A percentile compares a stretch with the other conserved stretches of the same genome.
phyloP scores from a whole-genome alignment of 2,113 vertebrate genomes.

The Albula goreensis region DNA sequence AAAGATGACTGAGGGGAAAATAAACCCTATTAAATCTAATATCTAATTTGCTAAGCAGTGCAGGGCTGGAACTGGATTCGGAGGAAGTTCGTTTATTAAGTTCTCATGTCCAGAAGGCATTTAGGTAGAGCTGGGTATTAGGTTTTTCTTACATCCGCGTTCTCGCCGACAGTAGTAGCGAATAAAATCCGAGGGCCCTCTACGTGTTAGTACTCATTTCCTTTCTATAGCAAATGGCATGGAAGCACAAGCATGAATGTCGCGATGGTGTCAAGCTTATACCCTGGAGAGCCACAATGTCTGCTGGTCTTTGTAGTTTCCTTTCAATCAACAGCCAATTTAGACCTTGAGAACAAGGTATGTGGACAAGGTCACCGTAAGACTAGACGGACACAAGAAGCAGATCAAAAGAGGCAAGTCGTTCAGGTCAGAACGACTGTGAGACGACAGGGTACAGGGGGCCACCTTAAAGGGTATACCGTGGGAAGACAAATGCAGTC shows the following conservation, averaged over 20 bases:
- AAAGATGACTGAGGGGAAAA: slow-evolving; percentile 84
- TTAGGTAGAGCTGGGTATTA: slow-evolving; percentile 80
- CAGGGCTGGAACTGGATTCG: slow-evolving; percentile 90
- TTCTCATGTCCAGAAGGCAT: slow-evolving; percentile 90
- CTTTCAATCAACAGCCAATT: too few species aligned
- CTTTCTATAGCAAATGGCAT: slow-evolving; percentile 55
- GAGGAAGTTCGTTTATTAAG: slow-evolving; percentile 81
- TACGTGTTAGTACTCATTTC: slow-evolving; percentile 78
- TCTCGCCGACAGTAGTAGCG: slow-evolving; percentile 74
- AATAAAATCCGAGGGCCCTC: slow-evolving; percentile 76
- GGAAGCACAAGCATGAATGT: too few species aligned
- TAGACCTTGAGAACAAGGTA: too few species aligned
- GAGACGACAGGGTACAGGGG: not conserved
- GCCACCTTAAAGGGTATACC: not conserved
- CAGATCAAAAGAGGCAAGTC: too few species aligned
- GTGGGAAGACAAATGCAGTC: not conserved
- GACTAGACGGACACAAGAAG: too few species aligned
- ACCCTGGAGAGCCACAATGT: too few species aligned
- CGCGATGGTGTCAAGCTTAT: too few species aligned
- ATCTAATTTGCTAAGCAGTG: slow-evolving; percentile 97
- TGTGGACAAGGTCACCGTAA: too few species aligned
- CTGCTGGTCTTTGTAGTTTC: too few species aligned
- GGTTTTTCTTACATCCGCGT: slow-evolving; percentile 67
- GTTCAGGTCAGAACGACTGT: not conserved
- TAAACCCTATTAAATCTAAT: slow-evolving; percentile 97